Conservation (phyloP, 2,113 vertebrate species). For the Eulemur rufifrons region DNA sequence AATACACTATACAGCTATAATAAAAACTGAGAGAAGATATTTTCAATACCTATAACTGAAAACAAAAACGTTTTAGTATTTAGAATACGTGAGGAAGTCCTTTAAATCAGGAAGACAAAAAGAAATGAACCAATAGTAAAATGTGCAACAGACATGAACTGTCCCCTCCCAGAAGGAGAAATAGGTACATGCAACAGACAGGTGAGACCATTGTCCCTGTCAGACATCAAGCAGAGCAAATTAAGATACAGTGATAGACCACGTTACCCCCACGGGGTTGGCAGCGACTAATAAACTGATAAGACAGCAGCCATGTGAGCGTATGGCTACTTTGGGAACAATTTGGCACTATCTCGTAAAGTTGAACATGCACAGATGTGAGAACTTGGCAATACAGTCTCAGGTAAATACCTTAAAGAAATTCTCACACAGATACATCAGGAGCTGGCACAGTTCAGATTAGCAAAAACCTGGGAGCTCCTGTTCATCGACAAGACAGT, state of each 20-base stretch:
- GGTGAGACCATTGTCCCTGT: background rate
- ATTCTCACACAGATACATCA: background rate
- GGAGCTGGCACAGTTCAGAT: background rate
- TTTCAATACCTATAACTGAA: background rate
- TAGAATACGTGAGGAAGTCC: background rate
- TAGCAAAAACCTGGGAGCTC: background rate
- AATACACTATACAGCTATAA: background rate
- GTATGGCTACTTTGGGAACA: background rate
- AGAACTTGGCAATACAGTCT: background rate
- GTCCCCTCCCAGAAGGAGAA: background rate
- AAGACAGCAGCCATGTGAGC: accelerated
- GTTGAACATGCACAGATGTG: accelerated
- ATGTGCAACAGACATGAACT: background rate
- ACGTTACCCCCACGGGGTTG: accelerated
- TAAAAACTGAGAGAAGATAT: background rate
- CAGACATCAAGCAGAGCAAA: background rate
- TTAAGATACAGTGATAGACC: accelerated
- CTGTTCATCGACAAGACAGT: background rate
- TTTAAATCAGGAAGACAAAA: background rate
- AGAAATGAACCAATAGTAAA: background rate
- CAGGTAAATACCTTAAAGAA: background rate
- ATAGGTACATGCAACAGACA: background rate
- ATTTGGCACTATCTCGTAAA: background rate
- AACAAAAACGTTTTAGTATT: background rate
- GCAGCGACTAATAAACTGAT: background rate